Evolutionary conservation across 2,888 invertebrate species (phyloP).

Genomic region (Melieria omissa): DNA sequence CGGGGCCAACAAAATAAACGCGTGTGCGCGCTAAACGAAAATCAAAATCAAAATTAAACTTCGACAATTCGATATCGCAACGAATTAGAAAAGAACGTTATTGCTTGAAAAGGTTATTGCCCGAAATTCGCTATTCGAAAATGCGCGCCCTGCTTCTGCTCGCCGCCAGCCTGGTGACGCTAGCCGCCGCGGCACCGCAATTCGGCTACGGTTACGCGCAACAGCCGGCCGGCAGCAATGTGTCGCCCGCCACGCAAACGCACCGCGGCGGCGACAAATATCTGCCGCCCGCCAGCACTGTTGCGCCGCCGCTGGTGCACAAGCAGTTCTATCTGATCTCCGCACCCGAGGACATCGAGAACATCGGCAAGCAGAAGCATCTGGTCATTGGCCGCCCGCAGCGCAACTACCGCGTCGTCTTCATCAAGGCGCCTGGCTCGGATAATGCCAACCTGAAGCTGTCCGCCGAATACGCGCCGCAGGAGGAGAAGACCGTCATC

Average conservation of each 20-base stretch:
- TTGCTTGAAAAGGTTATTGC: background rate
- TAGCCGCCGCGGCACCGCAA: slow-evolving; percentile 46
- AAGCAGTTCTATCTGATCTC: slow-evolving; percentile 64
- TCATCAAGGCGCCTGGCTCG: slow-evolving; percentile 62
- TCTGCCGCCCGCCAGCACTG: slow-evolving; percentile 51
- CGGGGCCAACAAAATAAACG: background rate
- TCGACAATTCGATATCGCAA: background rate
- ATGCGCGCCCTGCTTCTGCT: slow-evolving; percentile 50
- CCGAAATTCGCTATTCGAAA: background rate
- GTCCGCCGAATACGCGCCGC: slow-evolving; percentile 61
- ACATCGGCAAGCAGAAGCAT: slow-evolving; percentile 50
- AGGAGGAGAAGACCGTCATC: slow-evolving; percentile 66
- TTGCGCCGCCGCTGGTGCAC: slow-evolving; percentile 55
- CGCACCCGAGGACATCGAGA: slow-evolving; percentile 62
- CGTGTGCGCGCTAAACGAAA: background rate
- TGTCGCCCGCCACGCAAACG: slow-evolving; percentile 34
- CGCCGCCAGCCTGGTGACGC: slow-evolving; percentile 39
- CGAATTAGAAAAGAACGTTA: background rate
- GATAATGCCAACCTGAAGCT: slow-evolving; percentile 50
- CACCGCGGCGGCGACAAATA: slow-evolving; percentile 55
- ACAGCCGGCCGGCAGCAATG: slow-evolving; percentile 35
- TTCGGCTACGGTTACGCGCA: slow-evolving; percentile 40
- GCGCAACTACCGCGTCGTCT: slow-evolving; percentile 64
- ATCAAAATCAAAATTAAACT: slow-evolving; percentile 1
- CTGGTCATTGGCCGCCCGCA: slow-evolving; percentile 60